phyloP scores from a whole-genome alignment of 92 coral and sea anemone genomes.

The Palythoa caribaeorum region DNA sequence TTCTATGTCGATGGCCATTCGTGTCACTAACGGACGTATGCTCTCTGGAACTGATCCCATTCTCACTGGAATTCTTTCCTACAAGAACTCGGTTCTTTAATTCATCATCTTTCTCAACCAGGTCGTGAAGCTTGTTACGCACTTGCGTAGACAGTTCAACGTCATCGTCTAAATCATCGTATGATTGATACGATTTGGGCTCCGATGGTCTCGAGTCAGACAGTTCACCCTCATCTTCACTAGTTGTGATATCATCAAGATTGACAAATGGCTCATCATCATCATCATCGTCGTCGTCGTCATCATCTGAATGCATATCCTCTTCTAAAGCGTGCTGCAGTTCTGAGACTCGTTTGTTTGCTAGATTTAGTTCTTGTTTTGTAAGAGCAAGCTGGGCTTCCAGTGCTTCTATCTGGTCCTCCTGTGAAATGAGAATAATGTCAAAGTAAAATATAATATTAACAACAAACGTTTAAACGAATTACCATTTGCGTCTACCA shows the following conservation, averaged over 20 bases:
- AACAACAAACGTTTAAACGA: no score
- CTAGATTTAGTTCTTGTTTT: slow-evolving; percentile 87
- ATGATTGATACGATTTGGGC: slow-evolving; percentile 95
- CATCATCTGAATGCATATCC: slow-evolving; percentile 88
- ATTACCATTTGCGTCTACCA: no score
- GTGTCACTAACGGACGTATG: slow-evolving; percentile 1
- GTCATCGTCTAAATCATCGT: slow-evolving; percentile 87
- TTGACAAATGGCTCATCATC: slow-evolving; percentile 62
- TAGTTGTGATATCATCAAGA: slow-evolving; percentile 37
- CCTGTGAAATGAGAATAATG: slow-evolving; percentile 53
- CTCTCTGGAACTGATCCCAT: slow-evolving; percentile 3
- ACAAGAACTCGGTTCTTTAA: slow-evolving; percentile 26
- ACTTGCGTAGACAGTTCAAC: slow-evolving; percentile 57
- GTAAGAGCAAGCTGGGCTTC: slow-evolving; percentile 79
- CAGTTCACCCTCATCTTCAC: slow-evolving; percentile 70
- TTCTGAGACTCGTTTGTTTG: slow-evolving; percentile 92
- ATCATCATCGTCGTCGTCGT: slow-evolving; percentile 75
- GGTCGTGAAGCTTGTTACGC: slow-evolving; percentile 33
- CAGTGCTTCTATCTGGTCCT: slow-evolving; percentile 83
- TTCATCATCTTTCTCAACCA: slow-evolving; percentile 43
- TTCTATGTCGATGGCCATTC: slow-evolving; percentile 37
- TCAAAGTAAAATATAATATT: neutral
- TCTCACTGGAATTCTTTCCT: slow-evolving; percentile 25
- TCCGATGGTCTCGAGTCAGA: slow-evolving; percentile 88
- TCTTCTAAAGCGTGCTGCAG: slow-evolving; percentile 96